Evolutionary conservation across 2,113 vertebrate genomes (phyloP).

Genomic region (Callochromis pleurospilus): DNA sequence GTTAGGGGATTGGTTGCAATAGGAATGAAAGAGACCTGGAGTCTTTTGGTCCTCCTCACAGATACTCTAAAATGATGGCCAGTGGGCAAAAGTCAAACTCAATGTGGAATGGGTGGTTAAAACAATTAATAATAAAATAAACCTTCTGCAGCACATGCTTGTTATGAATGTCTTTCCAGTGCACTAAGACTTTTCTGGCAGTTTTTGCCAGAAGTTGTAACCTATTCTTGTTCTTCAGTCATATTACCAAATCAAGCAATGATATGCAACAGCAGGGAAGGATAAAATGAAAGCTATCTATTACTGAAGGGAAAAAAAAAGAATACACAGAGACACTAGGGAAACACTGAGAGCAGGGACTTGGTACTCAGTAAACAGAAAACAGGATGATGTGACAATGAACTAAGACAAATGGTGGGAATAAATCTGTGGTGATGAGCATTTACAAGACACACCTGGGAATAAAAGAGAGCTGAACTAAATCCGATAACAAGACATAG

Average conservation of each 20-base stretch:
- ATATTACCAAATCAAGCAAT: background rate
- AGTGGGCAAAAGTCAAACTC: background rate
- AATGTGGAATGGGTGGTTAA: background rate
- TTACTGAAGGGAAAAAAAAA: background rate
- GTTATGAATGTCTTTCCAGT: background rate
- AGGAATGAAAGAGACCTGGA: background rate
- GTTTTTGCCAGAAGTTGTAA: background rate
- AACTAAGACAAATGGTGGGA: background rate
- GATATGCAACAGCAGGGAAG: background rate
- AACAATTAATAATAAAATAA: background rate
- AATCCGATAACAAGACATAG: background rate
- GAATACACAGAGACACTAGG: background rate
- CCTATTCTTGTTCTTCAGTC: background rate
- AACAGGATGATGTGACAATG: background rate
- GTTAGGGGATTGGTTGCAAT: background rate
- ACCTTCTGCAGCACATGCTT: background rate
- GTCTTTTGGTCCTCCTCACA: background rate
- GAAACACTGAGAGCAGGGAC: background rate
- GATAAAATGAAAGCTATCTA: background rate
- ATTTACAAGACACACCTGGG: background rate
- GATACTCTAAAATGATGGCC: fast-evolving
- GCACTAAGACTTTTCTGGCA: background rate
- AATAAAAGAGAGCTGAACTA: background rate
- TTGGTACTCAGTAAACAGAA: background rate
- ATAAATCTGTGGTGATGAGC: background rate